A percentile compares a stretch with the other conserved stretches of the same genome.
These are phyloP conservation scores for Falco peregrinus DNA, from an alignment of 2,797 vertebrate species.

Conservation along the genomic window DNA sequence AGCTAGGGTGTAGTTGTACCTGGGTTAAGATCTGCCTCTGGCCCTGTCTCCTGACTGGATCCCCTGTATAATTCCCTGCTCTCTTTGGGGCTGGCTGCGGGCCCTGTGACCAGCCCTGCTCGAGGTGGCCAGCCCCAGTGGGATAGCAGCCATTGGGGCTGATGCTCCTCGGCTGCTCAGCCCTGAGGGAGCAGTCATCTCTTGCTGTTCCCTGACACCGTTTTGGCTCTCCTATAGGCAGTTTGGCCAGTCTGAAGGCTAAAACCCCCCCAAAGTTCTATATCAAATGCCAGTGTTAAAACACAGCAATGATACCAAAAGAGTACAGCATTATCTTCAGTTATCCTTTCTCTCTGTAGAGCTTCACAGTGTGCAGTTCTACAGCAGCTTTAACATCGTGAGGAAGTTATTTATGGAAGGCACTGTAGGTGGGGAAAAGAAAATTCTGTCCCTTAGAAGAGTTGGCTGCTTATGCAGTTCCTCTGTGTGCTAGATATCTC, in stretches of 20 bases:
- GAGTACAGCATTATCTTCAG: not conserved
- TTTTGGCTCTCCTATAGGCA: not conserved
- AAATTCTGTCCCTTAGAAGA: not conserved
- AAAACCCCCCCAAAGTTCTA: not conserved
- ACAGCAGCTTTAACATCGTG: conserved; percentile 1
- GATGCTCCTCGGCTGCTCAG: not conserved
- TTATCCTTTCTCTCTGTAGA: not conserved
- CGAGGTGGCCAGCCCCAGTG: rapidly evolving
- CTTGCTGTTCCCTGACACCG: not conserved
- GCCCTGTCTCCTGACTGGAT: not conserved
- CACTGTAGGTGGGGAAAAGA: conserved; percentile 17
- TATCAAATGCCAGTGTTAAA: not conserved
- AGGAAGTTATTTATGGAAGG: conserved; percentile 41
- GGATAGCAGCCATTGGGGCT: rapidly evolving
- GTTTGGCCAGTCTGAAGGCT: not conserved
- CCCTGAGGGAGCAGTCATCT: not conserved
- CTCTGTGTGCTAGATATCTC: not conserved
- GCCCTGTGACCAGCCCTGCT: not conserved
- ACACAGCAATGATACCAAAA: not conserved
- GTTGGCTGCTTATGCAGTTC: not conserved
- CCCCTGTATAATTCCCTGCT: rapidly evolving
- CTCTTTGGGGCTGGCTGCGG: not conserved
- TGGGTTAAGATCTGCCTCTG: not conserved
- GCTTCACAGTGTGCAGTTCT: not conserved
- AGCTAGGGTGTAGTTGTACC: not conserved